A percentile compares a stretch with the other conserved stretches of the same genome.
Conservation (phyloP, 2,113 vertebrate species). For the Neomonachus schauinslandi region DNA sequence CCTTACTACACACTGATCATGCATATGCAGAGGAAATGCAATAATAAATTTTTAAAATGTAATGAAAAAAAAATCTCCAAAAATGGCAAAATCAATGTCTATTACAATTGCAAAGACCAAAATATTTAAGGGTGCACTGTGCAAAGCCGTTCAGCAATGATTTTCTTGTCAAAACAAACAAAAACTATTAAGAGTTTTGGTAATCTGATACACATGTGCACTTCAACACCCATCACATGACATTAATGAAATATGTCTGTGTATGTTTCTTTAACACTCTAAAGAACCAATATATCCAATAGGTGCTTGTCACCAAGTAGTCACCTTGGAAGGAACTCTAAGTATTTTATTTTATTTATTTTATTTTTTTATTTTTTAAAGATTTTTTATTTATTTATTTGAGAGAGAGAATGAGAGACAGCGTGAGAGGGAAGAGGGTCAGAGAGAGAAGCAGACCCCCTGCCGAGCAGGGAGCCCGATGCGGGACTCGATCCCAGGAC, state of each 20-base stretch:
- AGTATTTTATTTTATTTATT: too few species aligned
- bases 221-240: fast-evolving
- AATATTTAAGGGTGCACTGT: background rate
- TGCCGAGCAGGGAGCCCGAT: too few species aligned
- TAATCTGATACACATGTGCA: fast-evolving
- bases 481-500: too few species aligned
- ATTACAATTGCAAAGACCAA: background rate
- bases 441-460: too few species aligned
- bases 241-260: fast-evolving
- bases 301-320: background rate
- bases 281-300: fast-evolving
- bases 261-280: background rate
- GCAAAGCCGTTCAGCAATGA: background rate
- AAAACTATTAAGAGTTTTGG: background rate
- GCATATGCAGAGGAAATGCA: background rate
- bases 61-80: background rate
- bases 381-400: too few species aligned
- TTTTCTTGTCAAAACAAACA: background rate
- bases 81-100: background rate
- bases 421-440: too few species aligned
- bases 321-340: background rate
- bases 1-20: background rate
- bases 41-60: background rate
- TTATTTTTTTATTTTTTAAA: too few species aligned
- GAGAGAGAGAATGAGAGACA: too few species aligned